These are phyloP conservation scores for Caenorhabditis macrosperma DNA, from an alignment of 2,888 invertebrate species.

Conservation along the genomic window DNA sequence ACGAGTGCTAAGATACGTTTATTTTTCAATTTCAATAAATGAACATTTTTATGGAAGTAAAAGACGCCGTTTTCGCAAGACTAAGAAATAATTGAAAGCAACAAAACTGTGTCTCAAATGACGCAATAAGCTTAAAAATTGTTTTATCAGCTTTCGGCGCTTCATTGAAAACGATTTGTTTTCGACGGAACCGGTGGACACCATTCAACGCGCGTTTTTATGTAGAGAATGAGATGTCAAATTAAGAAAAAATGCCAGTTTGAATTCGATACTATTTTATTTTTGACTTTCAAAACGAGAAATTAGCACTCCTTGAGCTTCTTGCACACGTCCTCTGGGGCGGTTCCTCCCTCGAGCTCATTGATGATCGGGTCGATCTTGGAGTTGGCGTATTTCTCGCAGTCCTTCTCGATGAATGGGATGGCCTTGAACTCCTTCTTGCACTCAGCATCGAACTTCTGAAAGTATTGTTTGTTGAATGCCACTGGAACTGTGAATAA, in stretches of 20 bases:
- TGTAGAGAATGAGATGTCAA: no score
- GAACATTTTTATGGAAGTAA: no score
- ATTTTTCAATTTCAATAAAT: not conserved
- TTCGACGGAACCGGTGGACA: no score
- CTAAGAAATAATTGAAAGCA: no score
- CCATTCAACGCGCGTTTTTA: no score
- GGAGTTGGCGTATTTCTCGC: slow-evolving; percentile 61
- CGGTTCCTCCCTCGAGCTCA: slow-evolving; percentile 67
- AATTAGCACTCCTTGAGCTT: slow-evolving; percentile 58
- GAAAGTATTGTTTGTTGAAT: not conserved
- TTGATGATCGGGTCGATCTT: slow-evolving; percentile 66
- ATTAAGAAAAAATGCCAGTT: no score
- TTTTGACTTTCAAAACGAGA: not conserved
- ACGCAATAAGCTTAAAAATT: no score
- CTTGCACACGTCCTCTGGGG: slow-evolving; percentile 66
- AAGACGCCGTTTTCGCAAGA: no score
- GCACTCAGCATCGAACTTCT: slow-evolving; percentile 66
- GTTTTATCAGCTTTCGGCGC: no score
- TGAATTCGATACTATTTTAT: no score
- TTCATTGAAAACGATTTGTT: no score
- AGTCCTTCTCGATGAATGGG: slow-evolving; percentile 59
- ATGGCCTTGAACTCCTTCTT: slow-evolving; percentile 54
- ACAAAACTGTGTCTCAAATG: no score
- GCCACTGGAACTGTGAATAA: not conserved
- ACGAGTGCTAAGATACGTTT: not conserved